Base-by-base conservation (phyloP, 2,113 vertebrate species). In the Labeo rohita region DNA sequence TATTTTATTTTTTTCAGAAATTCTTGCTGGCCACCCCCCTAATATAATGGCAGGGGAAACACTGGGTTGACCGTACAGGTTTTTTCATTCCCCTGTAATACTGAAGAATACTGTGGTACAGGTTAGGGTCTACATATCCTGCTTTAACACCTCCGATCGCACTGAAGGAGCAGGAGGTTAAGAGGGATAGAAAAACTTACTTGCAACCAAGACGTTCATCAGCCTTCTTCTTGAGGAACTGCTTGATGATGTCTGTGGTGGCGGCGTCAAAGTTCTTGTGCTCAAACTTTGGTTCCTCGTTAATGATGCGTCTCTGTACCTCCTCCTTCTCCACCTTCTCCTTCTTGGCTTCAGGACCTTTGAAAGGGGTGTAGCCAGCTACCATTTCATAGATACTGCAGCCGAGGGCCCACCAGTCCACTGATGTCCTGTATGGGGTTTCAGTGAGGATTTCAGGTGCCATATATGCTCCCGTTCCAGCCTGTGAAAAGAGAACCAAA, bases 361-460 rank as follows among this genome's bases (percentile, higher is more conserved):
- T 97, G 90, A 98, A 99, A 0, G 98, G 96, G 15, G 97, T 98
- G 91, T 97, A 94, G 13, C 95, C 97, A 9, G 96, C 96, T 84
- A 98, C 90, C 97, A 98, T 98, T 91, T 99, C 98, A 83, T 97
- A 98, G 90, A 99, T 97, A 88, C 96, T 97, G 91, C 96, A 97
- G 13, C 98, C 98, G 93, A 98, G 93, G 15, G 97, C 96, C 95
- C 98, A 98, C 98, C 98, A 99, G 93, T 98, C 97, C 92, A 97
- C 97, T 0, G 97, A 95, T n/a, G 96, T 96, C 91, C 94, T 92
- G 92, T 99, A 99, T 2, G 92, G 94, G 5, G 93, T 96, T 13
- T 98, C 97, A 50, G 85, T 95, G 68, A 99, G 92, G 89, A 99
- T 92, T 92, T 98, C 98, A 0, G 98, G 98, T 84, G 97, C 97